These are phyloP conservation scores for Thoracochromis brauschi DNA, from an alignment of 2,113 vertebrate species.

Conservation along the genomic window DNA sequence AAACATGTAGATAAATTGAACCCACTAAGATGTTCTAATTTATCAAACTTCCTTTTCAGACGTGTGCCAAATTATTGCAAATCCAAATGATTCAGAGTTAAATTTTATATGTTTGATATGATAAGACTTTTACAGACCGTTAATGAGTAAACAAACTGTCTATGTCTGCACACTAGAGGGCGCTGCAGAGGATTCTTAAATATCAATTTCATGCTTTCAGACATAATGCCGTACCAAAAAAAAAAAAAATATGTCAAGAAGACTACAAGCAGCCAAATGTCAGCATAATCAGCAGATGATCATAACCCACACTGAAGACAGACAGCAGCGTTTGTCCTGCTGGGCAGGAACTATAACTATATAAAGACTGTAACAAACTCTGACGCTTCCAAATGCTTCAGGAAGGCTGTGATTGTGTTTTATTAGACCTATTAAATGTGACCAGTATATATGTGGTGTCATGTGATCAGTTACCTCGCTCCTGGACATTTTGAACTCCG, in stretches of 20 bases:
- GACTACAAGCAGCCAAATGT: not conserved
- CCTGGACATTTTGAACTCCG: not conserved
- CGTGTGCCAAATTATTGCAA: rapidly evolving
- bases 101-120: not conserved
- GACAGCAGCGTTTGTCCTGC: not conserved
- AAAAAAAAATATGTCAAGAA: not conserved
- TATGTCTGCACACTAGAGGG: not conserved
- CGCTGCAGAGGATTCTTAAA: not conserved
- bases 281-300: not conserved
- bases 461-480: not conserved
- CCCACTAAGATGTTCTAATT: not conserved
- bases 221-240: rapidly evolving
- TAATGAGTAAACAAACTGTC: not conserved
- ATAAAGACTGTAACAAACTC: not conserved
- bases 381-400: not conserved
- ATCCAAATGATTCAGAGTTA: not conserved
- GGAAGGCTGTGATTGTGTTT: not conserved
- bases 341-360: not conserved
- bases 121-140: rapidly evolving
- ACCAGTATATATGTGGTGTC: not conserved
- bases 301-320: not conserved
- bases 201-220: not conserved
- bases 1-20: not conserved
- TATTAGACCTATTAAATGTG: not conserved
- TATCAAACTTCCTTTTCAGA: not conserved